A percentile compares a stretch with the other conserved stretches of the same genome.
phyloP scores from a whole-genome alignment of 2,113 vertebrate species.

The Heterotilapia buettikoferi region DNA sequence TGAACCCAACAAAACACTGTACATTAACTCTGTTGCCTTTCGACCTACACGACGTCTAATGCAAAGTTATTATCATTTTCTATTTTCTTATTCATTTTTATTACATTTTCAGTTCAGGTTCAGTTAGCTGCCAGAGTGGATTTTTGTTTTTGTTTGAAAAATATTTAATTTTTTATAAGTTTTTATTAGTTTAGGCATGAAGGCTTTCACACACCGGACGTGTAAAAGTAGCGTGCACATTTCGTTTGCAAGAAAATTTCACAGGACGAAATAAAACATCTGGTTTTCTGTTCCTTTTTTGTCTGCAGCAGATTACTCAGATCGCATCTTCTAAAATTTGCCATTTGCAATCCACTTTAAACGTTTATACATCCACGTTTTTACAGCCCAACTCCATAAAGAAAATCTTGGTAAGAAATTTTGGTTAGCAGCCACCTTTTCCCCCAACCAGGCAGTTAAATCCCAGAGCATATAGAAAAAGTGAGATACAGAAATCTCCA shows the following conservation, averaged over 20 bases:
- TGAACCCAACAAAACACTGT: background rate
- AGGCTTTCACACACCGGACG: background rate
- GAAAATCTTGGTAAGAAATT: background rate
- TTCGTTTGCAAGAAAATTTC: background rate
- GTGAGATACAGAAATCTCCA: background rate
- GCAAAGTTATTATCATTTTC: background rate
- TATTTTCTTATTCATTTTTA: background rate
- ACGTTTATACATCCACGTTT: background rate
- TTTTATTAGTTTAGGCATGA: background rate
- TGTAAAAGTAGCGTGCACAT: background rate
- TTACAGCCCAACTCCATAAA: background rate
- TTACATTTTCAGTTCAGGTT: background rate
- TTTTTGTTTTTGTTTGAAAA: background rate
- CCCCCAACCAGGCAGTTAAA: background rate
- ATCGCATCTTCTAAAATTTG: background rate
- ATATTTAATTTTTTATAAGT: accelerated
- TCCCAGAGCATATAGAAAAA: background rate
- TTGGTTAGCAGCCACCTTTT: background rate
- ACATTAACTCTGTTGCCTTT: background rate
- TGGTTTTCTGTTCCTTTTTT: background rate
- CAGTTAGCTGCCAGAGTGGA: background rate
- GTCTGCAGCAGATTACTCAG: background rate
- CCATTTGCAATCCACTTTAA: background rate
- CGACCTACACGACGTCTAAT: background rate
- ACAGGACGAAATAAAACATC: background rate